Evolutionary conservation across 2,113 vertebrate genomes (phyloP).

Genomic region (Trogon melanurus): DNA sequence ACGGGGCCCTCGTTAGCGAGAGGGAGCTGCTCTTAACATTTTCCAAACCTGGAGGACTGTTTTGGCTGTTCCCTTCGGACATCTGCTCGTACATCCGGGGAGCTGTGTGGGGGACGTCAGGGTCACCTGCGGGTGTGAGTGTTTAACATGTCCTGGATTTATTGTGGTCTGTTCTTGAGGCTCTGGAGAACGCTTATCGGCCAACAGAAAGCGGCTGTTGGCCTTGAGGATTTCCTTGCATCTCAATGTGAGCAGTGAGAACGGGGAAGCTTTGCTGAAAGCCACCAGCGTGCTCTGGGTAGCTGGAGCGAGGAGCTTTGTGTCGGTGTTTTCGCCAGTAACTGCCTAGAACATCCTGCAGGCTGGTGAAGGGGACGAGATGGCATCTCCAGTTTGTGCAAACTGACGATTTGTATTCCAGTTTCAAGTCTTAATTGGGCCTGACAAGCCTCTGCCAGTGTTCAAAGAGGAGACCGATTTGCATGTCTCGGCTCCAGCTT

Average conservation of each 20-base stretch:
- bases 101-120: neutral
- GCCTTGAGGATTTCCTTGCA: neutral
- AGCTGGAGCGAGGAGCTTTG: neutral
- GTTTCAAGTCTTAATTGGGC: neutral
- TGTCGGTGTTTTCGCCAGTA: neutral
- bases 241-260: neutral
- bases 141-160: accelerated
- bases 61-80: neutral
- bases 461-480: neutral
- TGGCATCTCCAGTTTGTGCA: neutral
- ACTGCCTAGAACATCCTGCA: neutral
- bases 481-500: neutral
- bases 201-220: neutral
- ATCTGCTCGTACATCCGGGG: neutral
- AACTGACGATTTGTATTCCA: neutral
- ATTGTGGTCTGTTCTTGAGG: neutral
- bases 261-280: neutral
- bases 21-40: neutral
- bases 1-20: accelerated
- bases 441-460: neutral
- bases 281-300: neutral
- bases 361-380: neutral
- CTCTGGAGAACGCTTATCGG: neutral
- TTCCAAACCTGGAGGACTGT: neutral
- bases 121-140: neutral